These are phyloP conservation scores for Numida meleagris DNA, from an alignment of 2,113 vertebrate species.

Conservation along the genomic window DNA sequence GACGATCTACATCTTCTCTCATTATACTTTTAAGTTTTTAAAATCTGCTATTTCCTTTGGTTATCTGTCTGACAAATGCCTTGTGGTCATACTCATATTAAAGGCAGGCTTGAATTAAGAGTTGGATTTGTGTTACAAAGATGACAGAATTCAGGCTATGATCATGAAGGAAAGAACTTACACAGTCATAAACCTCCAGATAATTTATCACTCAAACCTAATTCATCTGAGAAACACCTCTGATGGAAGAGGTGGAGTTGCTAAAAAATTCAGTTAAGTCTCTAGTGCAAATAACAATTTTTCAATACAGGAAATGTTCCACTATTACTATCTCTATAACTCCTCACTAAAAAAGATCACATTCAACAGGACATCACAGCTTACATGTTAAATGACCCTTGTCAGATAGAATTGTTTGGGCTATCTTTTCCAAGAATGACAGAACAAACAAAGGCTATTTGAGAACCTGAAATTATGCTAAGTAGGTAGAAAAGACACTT, in stretches of 20 bases:
- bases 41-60: slow-evolving; percentile 1
- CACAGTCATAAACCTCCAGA: not conserved
- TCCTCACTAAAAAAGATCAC: not conserved
- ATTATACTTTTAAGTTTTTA: not conserved
- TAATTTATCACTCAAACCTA: not conserved
- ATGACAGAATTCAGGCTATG: not conserved
- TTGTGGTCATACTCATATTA: not conserved
- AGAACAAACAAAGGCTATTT: not conserved
- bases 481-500: not conserved
- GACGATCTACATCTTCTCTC: not conserved
- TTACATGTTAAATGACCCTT: not conserved
- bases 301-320: not conserved
- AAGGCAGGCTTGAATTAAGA: not conserved
- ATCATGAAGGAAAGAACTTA: not conserved
- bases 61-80: not conserved
- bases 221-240: not conserved
- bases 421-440: not conserved
- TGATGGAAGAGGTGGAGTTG: not conserved
- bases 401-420: not conserved
- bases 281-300: not conserved
- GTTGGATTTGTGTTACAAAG: not conserved
- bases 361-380: not conserved
- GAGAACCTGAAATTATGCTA: not conserved
- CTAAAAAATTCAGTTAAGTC: not conserved
- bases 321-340: not conserved